Conservation (phyloP, 2,113 vertebrate species). For the Brachypteracias leptosomus region DNA sequence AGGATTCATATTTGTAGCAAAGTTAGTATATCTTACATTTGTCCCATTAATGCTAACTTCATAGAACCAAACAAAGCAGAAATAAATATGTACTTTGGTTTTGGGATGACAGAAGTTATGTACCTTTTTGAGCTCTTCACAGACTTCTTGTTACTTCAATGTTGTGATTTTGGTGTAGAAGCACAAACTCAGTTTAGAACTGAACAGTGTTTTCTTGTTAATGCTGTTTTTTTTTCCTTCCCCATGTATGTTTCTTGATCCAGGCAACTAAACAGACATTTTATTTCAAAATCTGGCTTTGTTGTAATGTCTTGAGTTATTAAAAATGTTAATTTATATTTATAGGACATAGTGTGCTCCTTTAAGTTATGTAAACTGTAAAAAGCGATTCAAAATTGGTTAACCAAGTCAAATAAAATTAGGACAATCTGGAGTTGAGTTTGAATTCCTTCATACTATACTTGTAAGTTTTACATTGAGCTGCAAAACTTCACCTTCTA, state of each 20-base stretch:
- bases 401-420: slow-evolving; percentile 53
- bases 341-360: slow-evolving; percentile 28
- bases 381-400: slow-evolving; percentile 47
- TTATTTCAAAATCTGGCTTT: slow-evolving; percentile 46
- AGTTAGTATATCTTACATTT: background rate
- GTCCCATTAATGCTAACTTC: background rate
- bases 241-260: slow-evolving; percentile 26
- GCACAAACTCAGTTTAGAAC: slow-evolving; percentile 53
- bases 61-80: background rate
- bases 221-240: slow-evolving; percentile 16
- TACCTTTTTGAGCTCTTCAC: background rate
- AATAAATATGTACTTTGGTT: background rate
- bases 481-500: background rate
- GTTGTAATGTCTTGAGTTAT: slow-evolving; percentile 49
- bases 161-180: slow-evolving; percentile 53
- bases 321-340: slow-evolving; percentile 59
- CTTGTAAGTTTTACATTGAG: background rate
- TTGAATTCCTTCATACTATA: slow-evolving; percentile 44
- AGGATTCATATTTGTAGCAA: background rate
- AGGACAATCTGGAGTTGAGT: slow-evolving; percentile 55
- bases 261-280: slow-evolving; percentile 9
- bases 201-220: slow-evolving; percentile 35
- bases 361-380: slow-evolving; percentile 60
- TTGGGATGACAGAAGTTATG: background rate
- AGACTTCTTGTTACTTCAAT: slow-evolving; percentile 26